Evolutionary conservation across 2,888 invertebrate genomes (phyloP).

Genomic region (Hecatera dysodea): DNA sequence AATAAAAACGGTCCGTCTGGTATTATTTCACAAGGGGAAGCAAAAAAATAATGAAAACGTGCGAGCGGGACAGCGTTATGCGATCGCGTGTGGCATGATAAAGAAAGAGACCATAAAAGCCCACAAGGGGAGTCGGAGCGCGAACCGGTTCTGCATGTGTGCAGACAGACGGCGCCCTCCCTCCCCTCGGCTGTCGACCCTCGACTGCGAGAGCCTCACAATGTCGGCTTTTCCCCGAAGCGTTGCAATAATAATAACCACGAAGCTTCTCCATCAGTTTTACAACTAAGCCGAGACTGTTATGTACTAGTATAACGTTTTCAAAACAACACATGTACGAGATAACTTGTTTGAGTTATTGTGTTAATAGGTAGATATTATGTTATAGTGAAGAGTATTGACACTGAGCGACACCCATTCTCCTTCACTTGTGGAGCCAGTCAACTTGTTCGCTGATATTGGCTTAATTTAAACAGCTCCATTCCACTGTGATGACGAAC

Average conservation of each 20-base stretch:
- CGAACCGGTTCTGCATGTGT: conserved; percentile 90
- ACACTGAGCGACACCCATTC: conserved; percentile 58
- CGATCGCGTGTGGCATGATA: conserved; percentile 85
- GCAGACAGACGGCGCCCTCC: conserved; percentile 87
- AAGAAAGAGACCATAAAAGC: conserved; percentile 82
- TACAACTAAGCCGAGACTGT: conserved; percentile 38
- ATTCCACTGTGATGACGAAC: conserved; percentile 67
- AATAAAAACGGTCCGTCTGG: conserved; percentile 87
- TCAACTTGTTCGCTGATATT: conserved; percentile 60
- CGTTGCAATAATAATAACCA: conserved; percentile 87
- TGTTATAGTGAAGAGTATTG: conserved; percentile 16
- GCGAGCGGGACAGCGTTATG: conserved; percentile 84
- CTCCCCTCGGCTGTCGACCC: conserved; percentile 88
- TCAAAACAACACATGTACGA: conserved; percentile 31
- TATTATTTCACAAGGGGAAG: conserved; percentile 88
- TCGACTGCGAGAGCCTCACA: conserved; percentile 85
- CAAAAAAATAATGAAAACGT: conserved; percentile 89
- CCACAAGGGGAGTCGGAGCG: conserved; percentile 87
- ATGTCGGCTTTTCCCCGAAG: conserved; percentile 86
- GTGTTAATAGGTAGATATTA: conserved; percentile 9
- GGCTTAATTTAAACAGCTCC: conserved; percentile 59
- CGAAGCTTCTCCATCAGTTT: conserved; percentile 59
- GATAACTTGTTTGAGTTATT: conserved; percentile 17
- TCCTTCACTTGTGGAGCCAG: conserved; percentile 53
- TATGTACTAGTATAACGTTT: conserved; percentile 5